These are phyloP conservation scores for Characodon lateralis DNA, from an alignment of 2,797 vertebrate species.

Conservation along the genomic window DNA sequence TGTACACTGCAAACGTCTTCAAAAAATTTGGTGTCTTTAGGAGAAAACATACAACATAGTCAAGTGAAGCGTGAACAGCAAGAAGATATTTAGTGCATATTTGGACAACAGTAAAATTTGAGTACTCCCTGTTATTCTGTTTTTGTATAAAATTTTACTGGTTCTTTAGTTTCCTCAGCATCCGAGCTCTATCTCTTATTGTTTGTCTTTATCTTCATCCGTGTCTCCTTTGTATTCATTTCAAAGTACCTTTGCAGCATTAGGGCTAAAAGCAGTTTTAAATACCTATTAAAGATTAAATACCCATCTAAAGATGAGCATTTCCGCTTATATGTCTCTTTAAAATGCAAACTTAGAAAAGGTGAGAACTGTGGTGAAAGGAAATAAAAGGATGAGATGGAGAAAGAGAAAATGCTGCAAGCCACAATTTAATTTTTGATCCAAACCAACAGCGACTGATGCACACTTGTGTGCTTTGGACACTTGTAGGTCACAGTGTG, in stretches of 20 bases:
- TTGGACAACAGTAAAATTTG: neutral
- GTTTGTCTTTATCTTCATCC: constrained; percentile 38
- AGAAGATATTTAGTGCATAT: too few relatives aligned
- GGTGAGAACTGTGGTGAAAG: constrained; percentile 6
- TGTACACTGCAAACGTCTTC: neutral
- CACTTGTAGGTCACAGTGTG: constrained; percentile 77
- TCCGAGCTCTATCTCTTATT: constrained; percentile 41
- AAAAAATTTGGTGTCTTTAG: neutral
- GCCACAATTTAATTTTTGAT: constrained; percentile 69
- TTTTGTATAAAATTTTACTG: constrained; percentile 4
- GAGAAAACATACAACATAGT: neutral
- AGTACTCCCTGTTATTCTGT: neutral
- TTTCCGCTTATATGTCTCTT: constrained; percentile 42
- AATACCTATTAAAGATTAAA: constrained; percentile 76
- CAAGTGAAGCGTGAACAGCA: too few relatives aligned
- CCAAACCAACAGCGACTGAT: constrained; percentile 68
- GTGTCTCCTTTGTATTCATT: constrained; percentile 58
- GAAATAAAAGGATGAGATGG: constrained; percentile 5
- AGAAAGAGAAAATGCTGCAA: constrained; percentile 45
- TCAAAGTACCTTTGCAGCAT: constrained; percentile 64
- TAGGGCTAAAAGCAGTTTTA: constrained; percentile 61
- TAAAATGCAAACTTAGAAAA: constrained; percentile 42
- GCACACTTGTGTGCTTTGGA: constrained; percentile 70
- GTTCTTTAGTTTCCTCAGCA: constrained; percentile 7
- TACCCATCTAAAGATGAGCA: constrained; percentile 48